Conservation (phyloP, 2,888 invertebrate genomes). For the Conops quadrifasciatus region DNA sequence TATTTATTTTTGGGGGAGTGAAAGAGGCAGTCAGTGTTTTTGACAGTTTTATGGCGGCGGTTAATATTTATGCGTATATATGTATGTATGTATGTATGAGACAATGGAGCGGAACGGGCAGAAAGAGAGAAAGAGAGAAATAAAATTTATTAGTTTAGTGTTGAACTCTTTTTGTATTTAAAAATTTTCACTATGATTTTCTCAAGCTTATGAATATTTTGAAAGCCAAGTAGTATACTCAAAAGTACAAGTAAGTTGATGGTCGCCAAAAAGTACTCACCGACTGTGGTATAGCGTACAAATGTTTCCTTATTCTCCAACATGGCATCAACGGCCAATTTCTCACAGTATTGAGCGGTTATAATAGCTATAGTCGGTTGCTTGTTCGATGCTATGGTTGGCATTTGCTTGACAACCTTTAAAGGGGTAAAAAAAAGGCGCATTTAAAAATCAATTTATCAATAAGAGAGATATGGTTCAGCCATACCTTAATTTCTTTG, state of each 20-base stretch:
- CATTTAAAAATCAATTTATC: neutral
- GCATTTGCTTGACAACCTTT: slow-evolving; percentile 93
- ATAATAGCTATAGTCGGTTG: slow-evolving; percentile 98
- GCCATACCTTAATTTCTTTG: slow-evolving; percentile 75
- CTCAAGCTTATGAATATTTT: neutral
- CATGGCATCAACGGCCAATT: slow-evolving; percentile 97
- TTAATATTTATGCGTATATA: slow-evolving; percentile 17
- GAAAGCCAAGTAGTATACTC: neutral
- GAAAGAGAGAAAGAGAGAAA: slow-evolving; percentile 43
- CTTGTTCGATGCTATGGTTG: slow-evolving; percentile 84
- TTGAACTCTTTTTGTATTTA: slow-evolving; percentile 25
- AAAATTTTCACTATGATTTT: neutral
- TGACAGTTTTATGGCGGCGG: slow-evolving; percentile 31
- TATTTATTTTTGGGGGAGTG: slow-evolving; percentile 33
- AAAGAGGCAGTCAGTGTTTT: slow-evolving; percentile 9
- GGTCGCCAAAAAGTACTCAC: too few relatives aligned
- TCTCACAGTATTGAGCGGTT: slow-evolving; percentile 96
- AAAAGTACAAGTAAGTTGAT: neutral
- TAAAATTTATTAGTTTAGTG: slow-evolving; percentile 33
- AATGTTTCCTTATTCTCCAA: slow-evolving; percentile 97
- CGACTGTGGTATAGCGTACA: slow-evolving; percentile 94
- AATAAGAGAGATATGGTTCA: neutral
- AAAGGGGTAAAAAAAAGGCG: neutral
- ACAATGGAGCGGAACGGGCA: slow-evolving; percentile 37
- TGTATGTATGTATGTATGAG: too few relatives aligned